These are phyloP conservation scores for Rhysida immarginata DNA, from an alignment of 1,140 invertebrate genomes.

Conservation along the genomic window DNA sequence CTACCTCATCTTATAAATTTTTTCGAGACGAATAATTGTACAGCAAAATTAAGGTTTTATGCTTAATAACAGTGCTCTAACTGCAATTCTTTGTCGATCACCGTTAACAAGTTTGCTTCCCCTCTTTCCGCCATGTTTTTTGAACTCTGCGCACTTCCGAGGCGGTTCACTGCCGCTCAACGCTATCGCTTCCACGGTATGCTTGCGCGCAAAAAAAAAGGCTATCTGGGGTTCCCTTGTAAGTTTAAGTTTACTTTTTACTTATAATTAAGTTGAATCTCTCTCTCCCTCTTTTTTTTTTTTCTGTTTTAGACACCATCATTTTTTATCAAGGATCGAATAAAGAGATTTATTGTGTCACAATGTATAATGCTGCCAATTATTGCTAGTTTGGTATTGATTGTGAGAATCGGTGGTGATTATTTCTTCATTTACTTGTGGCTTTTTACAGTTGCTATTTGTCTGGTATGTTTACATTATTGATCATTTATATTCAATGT, in stretches of 20 bases:
- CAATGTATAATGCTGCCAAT: constrained; percentile 65
- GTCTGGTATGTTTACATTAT: constrained; percentile 28
- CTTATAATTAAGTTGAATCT: background rate
- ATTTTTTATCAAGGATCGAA: constrained; percentile 89
- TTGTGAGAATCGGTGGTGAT: constrained; percentile 49
- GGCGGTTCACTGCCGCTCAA: no score
- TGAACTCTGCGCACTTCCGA: background rate
- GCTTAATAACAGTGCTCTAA: no score
- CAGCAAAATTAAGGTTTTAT: no score
- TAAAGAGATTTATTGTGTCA: constrained; percentile 68
- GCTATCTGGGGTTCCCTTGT: no score
- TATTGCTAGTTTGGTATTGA: constrained; percentile 62
- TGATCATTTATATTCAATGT: background rate
- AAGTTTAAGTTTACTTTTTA: background rate
- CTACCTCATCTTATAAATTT: no score
- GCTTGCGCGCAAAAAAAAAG: no score
- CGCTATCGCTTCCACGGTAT: no score
- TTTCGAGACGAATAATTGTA: no score
- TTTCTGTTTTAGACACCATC: constrained; percentile 48
- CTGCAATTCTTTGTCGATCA: no score
- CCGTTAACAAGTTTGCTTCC: no score
- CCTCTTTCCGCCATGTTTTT: background rate
- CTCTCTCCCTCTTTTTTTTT: background rate
- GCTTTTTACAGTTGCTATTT: constrained; percentile 62
- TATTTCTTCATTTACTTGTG: constrained; percentile 94